Percentiles rank a stretch among this genome's conserved stretches.
These are phyloP conservation scores for Chymomyza amoena DNA, from an alignment of 2,888 invertebrate genomes.

Conservation along the genomic window DNA sequence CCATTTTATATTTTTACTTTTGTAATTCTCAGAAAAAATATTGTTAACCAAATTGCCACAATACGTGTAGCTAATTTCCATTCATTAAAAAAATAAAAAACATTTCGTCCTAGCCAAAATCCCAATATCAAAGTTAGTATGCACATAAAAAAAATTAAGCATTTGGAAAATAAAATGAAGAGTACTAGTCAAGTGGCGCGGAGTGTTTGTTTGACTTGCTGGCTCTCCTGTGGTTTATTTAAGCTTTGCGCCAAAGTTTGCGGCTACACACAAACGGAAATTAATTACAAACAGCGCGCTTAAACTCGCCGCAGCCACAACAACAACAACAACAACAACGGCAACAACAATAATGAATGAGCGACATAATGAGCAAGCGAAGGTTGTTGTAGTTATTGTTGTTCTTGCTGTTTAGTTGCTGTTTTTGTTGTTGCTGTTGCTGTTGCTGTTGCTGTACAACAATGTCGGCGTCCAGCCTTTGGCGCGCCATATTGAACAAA, in stretches of 20 bases:
- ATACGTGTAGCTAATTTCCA: too few relatives aligned
- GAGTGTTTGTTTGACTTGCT: constrained; percentile 18
- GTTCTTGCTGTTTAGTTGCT: neutral
- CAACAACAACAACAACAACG: constrained; percentile 10
- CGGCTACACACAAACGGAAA: constrained; percentile 68
- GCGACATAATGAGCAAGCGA: constrained; percentile 50
- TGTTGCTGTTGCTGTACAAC: neutral
- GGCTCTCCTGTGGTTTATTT: constrained; percentile 56
- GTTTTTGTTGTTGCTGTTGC: neutral
- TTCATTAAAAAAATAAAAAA: too few relatives aligned
- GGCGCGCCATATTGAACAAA: constrained; percentile 28
- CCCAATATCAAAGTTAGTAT: too few relatives aligned
- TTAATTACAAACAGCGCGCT: constrained; percentile 68
- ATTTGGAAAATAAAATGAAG: too few relatives aligned
- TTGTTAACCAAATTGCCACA: too few relatives aligned
- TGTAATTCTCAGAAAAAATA: too few relatives aligned
- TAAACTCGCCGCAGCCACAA: constrained; percentile 48
- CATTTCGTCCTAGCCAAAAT: too few relatives aligned
- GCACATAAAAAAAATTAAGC: too few relatives aligned
- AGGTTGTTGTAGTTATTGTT: constrained; percentile 36
- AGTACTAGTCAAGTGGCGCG: too few relatives aligned
- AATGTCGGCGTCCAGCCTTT: constrained; percentile 12
- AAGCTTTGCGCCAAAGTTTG: constrained; percentile 56
- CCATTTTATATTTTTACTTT: too few relatives aligned
- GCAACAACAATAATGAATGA: constrained; percentile 44